A percentile compares a stretch with the other conserved stretches of the same genome.
Conservation (phyloP, 2,888 invertebrate species). For the Calephelis perditalis region DNA sequence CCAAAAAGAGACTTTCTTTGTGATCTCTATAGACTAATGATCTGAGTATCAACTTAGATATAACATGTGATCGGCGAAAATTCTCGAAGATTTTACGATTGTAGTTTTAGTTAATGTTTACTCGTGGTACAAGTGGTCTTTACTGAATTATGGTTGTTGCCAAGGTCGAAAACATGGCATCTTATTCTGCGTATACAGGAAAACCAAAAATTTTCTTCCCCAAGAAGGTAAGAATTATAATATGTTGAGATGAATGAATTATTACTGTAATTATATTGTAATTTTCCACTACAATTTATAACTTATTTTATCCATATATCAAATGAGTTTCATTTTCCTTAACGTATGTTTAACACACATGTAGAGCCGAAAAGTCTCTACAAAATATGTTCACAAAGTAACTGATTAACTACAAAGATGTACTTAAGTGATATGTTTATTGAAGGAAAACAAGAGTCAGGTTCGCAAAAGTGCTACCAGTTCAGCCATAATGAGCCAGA, state of each 20-base stretch:
- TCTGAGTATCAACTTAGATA: conserved; percentile 44
- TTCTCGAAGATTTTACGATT: conserved; percentile 58
- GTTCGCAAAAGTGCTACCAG: too few species aligned
- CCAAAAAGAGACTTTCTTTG: conserved; percentile 58
- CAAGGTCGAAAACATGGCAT: conserved; percentile 73
- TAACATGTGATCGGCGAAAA: conserved; percentile 63
- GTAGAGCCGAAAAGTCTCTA: too few species aligned
- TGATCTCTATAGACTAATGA: conserved; percentile 45
- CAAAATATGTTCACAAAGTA: too few species aligned
- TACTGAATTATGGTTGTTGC: conserved; percentile 72
- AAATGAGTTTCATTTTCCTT: too few species aligned
- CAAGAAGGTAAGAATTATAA: conserved; percentile 61
- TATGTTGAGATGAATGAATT: neutral
- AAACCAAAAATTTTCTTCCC: conserved; percentile 74
- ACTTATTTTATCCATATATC: too few species aligned
- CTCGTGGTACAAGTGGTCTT: conserved; percentile 53
- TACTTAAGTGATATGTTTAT: too few species aligned
- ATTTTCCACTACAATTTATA: neutral
- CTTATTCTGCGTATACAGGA: conserved; percentile 71
- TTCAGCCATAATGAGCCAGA: too few species aligned
- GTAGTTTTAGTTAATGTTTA: conserved; percentile 53
- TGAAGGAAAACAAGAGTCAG: too few species aligned
- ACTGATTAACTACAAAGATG: too few species aligned
- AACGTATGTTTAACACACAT: too few species aligned
- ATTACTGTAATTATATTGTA: neutral